Percentiles rank a stretch among this genome's conserved stretches.
phyloP scores from a whole-genome alignment of 2,888 invertebrate genomes.

The Macrosoma leucophasiata region DNA sequence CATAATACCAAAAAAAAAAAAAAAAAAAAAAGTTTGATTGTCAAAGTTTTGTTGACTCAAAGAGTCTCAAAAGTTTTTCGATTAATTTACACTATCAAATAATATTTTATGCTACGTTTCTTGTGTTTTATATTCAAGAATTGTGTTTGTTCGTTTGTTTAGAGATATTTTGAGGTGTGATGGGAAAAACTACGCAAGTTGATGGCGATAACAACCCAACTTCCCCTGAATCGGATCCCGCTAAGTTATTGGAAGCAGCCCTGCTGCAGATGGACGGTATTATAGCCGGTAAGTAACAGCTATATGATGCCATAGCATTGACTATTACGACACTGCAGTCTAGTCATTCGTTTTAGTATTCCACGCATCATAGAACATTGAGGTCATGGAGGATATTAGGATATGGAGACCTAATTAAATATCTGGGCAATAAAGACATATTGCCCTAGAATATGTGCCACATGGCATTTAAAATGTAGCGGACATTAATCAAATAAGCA shows the following conservation, averaged over 20 bases:
- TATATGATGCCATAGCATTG: slow-evolving; percentile 2
- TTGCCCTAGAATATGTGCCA: too few relatives aligned
- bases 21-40: slow-evolving; percentile 24
- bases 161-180: slow-evolving; percentile 36
- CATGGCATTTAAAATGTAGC: too few relatives aligned
- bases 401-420: too few relatives aligned
- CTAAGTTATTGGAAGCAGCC: slow-evolving; percentile 89
- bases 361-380: slow-evolving; percentile 23
- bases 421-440: too few relatives aligned
- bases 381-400: slow-evolving; percentile 8
- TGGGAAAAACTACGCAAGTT: slow-evolving; percentile 65
- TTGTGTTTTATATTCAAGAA: slow-evolving; percentile 14
- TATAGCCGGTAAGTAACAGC: slow-evolving; percentile 80
- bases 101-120: slow-evolving; percentile 15
- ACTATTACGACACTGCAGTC: not conserved
- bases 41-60: slow-evolving; percentile 60
- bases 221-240: slow-evolving; percentile 86
- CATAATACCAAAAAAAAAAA: too few relatives aligned
- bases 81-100: slow-evolving; percentile 26
- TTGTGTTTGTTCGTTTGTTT: too few relatives aligned
- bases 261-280: slow-evolving; percentile 93
- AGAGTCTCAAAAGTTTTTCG: slow-evolving; percentile 41
- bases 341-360: slow-evolving; percentile 17
- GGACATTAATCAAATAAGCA: too few relatives aligned
- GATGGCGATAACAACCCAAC: slow-evolving; percentile 71